phyloP scores from a whole-genome alignment of 2,888 invertebrate species.

The Rotaria socialis region DNA sequence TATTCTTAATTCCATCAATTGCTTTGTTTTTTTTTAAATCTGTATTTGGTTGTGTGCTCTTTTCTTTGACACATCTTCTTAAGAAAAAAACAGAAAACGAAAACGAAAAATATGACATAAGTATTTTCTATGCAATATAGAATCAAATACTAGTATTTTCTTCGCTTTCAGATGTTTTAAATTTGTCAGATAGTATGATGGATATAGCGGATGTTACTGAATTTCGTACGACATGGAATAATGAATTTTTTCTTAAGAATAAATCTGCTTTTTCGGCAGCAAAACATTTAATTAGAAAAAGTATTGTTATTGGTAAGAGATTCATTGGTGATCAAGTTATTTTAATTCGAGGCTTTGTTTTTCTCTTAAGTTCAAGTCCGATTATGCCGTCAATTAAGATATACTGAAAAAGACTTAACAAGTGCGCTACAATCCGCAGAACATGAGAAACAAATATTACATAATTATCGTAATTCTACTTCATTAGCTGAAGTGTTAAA shows the following conservation, averaged over 20 bases:
- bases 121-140: constrained; percentile 36
- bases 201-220: not conserved
- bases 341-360: not conserved
- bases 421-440: not conserved
- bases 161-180: not conserved
- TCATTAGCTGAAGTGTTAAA: not conserved
- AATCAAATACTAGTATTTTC: not conserved
- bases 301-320: not conserved
- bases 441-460: not conserved
- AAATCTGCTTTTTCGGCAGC: not conserved
- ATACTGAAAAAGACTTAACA: not conserved
- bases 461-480: not conserved
- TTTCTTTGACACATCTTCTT: not conserved
- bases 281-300: not conserved
- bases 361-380: not conserved
- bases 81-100: not conserved
- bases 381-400: not conserved
- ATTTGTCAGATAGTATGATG: not conserved
- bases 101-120: not conserved
- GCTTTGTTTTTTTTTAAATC: not conserved
- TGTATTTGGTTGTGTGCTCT: constrained; percentile 26
- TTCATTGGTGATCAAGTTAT: not conserved
- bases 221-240: constrained; percentile 2
- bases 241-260: not conserved
- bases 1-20: constrained; percentile 14